These are phyloP conservation scores for Zaprionus obscuricornis DNA, from an alignment of 2,888 invertebrate species.

Conservation along the genomic window DNA sequence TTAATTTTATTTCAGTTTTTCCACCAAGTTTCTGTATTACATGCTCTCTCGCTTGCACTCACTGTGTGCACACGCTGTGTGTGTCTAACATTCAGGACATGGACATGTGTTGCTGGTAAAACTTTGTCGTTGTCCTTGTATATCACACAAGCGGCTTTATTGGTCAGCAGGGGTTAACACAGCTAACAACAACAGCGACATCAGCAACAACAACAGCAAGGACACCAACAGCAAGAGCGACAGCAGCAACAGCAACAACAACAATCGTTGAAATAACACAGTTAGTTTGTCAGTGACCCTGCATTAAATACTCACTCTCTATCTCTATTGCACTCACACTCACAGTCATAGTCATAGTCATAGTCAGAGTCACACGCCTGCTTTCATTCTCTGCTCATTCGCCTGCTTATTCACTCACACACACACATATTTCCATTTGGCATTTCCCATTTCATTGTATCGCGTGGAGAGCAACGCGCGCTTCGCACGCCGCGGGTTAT, in stretches of 20 bases:
- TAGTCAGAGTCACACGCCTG: too few species aligned
- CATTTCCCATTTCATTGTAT: conserved; percentile 12
- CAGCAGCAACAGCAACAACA: background rate
- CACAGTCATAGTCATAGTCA: too few species aligned
- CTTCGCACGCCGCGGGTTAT: conserved; percentile 65
- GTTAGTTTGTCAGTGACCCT: conserved; percentile 68
- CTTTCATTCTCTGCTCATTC: background rate
- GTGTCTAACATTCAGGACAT: background rate
- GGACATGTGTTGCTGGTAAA: conserved; percentile 65
- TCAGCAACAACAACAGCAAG: conserved; percentile 20
- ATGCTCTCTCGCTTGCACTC: too few species aligned
- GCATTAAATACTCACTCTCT: conserved; percentile 57
- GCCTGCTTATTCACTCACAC: too few species aligned
- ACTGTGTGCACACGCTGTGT: too few species aligned
- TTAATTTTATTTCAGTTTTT: conserved; percentile 68
- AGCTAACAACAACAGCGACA: conserved; percentile 30
- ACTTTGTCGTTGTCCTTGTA: conserved; percentile 65
- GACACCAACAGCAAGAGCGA: conserved; percentile 27
- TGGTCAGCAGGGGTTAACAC: conserved; percentile 74
- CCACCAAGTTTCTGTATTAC: conserved; percentile 32
- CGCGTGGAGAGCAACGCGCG: too few species aligned
- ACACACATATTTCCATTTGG: conserved; percentile 49
- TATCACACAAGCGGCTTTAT: conserved; percentile 78
- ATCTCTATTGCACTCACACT: background rate
- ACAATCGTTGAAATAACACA: conserved; percentile 2